Percentiles rank a stretch among this genome's conserved stretches.
Conservation (phyloP, 37 sponge, comb jelly and placozoan genomes). For the Beroe ovata region DNA sequence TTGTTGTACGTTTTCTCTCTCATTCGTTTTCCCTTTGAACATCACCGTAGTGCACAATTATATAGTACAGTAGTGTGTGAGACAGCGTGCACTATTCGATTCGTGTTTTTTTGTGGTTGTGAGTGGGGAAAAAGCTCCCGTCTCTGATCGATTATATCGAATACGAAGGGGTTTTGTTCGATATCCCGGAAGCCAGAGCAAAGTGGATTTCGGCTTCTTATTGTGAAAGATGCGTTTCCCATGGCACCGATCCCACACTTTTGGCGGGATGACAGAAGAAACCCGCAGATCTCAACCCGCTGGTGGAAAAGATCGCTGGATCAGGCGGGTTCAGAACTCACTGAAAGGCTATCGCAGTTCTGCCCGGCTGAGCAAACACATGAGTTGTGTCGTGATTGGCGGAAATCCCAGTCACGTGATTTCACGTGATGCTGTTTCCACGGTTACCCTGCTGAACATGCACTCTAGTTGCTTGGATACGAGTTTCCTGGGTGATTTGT, state of each 20-base stretch:
- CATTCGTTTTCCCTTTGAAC: too few relatives aligned
- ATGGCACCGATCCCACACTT: slow-evolving; percentile 18
- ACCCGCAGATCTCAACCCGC: neutral
- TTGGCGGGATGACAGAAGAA: neutral
- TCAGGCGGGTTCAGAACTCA: neutral
- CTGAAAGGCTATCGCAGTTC: neutral
- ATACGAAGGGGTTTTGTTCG: too few relatives aligned
- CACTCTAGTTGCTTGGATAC: neutral
- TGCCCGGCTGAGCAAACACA: neutral
- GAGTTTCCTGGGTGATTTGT: too few relatives aligned
- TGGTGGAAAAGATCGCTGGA: neutral
- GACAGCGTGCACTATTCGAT: too few relatives aligned
- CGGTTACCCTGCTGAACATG: neutral
- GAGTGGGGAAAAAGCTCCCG: too few relatives aligned
- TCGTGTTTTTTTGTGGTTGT: too few relatives aligned
- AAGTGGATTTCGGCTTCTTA: too few relatives aligned
- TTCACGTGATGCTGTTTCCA: neutral
- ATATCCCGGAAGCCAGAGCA: too few relatives aligned
- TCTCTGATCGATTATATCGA: too few relatives aligned
- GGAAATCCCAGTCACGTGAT: neutral
- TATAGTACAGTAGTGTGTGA: too few relatives aligned
- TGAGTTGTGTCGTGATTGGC: neutral
- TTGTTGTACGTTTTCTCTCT: too few relatives aligned
- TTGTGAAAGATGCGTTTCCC: slow-evolving; percentile 28
- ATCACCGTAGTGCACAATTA: too few relatives aligned